phyloP scores from a whole-genome alignment of 2,888 invertebrate genomes.

The Carabus problematicus region DNA sequence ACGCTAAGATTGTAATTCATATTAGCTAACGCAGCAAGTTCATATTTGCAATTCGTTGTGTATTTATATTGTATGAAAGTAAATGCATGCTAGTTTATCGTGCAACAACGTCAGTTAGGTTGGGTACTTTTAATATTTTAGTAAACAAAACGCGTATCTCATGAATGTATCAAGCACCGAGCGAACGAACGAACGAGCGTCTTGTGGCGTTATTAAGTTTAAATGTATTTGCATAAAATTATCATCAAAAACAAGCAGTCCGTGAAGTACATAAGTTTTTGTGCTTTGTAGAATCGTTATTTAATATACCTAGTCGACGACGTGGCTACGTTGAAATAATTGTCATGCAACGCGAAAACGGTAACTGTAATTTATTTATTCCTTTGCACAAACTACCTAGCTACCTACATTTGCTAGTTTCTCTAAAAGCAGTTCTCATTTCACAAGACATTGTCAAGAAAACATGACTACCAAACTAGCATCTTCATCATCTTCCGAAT shows the following conservation, averaged over 20 bases:
- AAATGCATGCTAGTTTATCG: no score
- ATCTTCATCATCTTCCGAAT: no score
- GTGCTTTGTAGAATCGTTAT: constrained; percentile 29
- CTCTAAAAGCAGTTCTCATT: no score
- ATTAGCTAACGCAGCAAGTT: no score
- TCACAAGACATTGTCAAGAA: no score
- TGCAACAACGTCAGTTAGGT: background rate
- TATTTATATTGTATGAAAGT: no score
- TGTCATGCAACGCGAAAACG: constrained; percentile 30
- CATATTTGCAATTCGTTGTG: no score
- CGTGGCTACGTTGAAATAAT: constrained; percentile 23
- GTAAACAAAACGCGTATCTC: constrained; percentile 17
- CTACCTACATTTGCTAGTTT: no score
- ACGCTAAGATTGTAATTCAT: no score
- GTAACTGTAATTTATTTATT: constrained; percentile 30
- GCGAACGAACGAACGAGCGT: background rate
- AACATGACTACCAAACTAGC: no score
- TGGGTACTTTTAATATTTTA: constrained; percentile 7
- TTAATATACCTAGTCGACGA: constrained; percentile 18
- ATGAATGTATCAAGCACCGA: constrained; percentile 8
- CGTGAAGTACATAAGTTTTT: constrained; percentile 39
- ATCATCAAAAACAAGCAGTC: constrained; percentile 32
- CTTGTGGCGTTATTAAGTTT: constrained; percentile 26
- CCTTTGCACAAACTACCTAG: constrained; percentile 3
- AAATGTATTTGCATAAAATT: constrained; percentile 39